Evolutionary conservation across 2,113 vertebrate genomes (phyloP), one percentile per base, ranked within the genome.

Genomic region (Pachypanchax playfairii): DNA sequence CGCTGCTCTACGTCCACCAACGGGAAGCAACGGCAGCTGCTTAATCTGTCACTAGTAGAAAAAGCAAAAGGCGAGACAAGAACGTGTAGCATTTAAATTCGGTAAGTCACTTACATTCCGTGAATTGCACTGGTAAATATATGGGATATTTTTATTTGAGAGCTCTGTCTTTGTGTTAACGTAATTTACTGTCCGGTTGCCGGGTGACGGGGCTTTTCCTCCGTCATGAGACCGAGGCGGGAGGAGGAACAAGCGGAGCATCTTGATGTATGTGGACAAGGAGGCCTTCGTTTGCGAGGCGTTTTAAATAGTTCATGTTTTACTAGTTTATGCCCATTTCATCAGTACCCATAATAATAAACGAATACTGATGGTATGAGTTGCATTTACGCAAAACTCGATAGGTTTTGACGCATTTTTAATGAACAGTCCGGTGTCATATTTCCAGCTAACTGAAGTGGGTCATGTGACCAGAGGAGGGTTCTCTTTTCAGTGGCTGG

Each of bases 181-280:
- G 21, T 20, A 18, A 54, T 49, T 56, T 20, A 6, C 22, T 60
- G 1, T 8, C 3, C n/a, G 3, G 5, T 64, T 2, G 38, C 2
- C 54, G 21, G 47, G 53, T 79, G 79, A 67, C 67, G 36, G 71
- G 49, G 75, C 75, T 75, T 47, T 61, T 51, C 53, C 41, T 39
- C 68, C 69, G 89, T 92, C 91, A 92, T 88, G 79, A 87, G 91
- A 91, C 85, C 63, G 88, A 80, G 75, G 70, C 33, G 57, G 79
- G 70, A 73, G 79, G 77, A 73, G 73, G 74, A 22, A 69, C 52
- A 29, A 73, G 33, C 52, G 73, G 6, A 83, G 69, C 48, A 68
- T 86, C 63, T 24, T 26, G 20, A 31, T 52, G 26, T 38, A 2
- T 52, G n/a, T n/a, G 28, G 38, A 54, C 44, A 70, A 20, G 50